A percentile compares a stretch with the other conserved stretches of the same genome.
Conservation (phyloP, 2,797 vertebrate species). For the Pterois miles region DNA sequence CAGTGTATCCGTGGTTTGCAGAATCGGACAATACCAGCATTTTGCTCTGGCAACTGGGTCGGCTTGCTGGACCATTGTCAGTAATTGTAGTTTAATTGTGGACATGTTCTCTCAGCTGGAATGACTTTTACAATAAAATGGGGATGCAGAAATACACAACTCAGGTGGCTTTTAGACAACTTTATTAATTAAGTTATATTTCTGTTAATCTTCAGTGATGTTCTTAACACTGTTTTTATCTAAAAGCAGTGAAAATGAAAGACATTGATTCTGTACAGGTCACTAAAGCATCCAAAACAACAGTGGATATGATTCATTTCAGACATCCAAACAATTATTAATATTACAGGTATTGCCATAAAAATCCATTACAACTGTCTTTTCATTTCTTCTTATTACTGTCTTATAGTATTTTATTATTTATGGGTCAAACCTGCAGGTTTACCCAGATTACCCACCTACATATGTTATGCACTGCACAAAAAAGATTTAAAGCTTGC, state of each 20-base stretch:
- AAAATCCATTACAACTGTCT: background rate
- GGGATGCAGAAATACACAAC: background rate
- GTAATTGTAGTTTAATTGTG: background rate
- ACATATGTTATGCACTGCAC: background rate
- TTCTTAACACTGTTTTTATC: too few relatives aligned
- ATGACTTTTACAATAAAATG: background rate
- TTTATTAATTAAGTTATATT: background rate
- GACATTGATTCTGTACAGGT: too few relatives aligned
- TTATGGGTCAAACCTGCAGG: background rate
- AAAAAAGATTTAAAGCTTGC: background rate
- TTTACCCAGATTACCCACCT: background rate
- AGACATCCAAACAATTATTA: background rate
- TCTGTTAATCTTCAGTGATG: too few relatives aligned
- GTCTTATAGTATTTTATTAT: too few relatives aligned
- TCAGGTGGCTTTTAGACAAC: background rate
- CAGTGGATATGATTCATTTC: background rate
- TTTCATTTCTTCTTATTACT: background rate
- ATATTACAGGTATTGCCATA: background rate
- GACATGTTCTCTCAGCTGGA: background rate
- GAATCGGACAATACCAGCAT: too few relatives aligned
- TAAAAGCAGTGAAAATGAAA: too few relatives aligned
- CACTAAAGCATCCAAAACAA: too few relatives aligned
- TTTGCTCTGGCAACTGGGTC: too few relatives aligned
- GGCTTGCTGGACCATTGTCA: too few relatives aligned
- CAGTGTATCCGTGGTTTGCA: accelerated